These are phyloP conservation scores for Macropis europaea DNA, from an alignment of 2,888 invertebrate genomes.

Conservation along the genomic window DNA sequence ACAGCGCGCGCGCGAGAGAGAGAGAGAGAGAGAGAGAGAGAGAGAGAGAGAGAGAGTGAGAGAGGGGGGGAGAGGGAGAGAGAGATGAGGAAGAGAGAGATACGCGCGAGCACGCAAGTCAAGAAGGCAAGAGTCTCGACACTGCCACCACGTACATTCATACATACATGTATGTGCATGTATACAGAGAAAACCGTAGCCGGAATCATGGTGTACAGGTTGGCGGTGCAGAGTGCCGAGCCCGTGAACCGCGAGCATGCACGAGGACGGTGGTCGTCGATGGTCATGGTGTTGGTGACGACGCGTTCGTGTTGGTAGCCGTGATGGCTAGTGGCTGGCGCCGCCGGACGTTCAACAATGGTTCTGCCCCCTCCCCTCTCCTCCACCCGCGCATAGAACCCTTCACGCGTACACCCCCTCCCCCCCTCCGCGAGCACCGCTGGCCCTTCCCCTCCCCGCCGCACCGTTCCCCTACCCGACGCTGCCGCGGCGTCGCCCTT, in stretches of 20 bases:
- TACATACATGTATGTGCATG: slow-evolving; percentile 10
- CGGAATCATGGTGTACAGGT: slow-evolving; percentile 70
- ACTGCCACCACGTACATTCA: not conserved
- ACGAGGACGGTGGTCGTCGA: slow-evolving; percentile 55
- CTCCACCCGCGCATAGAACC: slow-evolving; percentile 35
- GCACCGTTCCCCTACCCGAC: slow-evolving; percentile 59
- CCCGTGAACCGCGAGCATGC: slow-evolving; percentile 35
- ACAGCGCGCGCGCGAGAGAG: not conserved
- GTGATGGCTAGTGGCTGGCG: slow-evolving; percentile 75
- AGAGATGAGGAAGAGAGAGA: not conserved
- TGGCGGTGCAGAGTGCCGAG: slow-evolving; percentile 53
- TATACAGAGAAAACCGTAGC: slow-evolving; percentile 51
- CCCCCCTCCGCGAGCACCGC: slow-evolving; percentile 6
- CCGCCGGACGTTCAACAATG: slow-evolving; percentile 77
- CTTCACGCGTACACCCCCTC: slow-evolving; percentile 27
- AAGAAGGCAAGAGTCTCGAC: slow-evolving; percentile 44
- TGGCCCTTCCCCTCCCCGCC: slow-evolving; percentile 18
- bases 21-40: not conserved
- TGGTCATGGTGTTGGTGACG: slow-evolving; percentile 53
- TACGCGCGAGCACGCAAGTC: slow-evolving; percentile 50
- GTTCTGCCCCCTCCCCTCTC: slow-evolving; percentile 55
- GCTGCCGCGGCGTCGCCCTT: slow-evolving; percentile 50
- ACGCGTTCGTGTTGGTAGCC: slow-evolving; percentile 53
- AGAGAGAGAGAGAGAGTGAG: not conserved
- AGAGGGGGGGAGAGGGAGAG: too few species aligned